Conservation (phyloP, 2,113 vertebrate species). For the Ammodytes dubius region DNA sequence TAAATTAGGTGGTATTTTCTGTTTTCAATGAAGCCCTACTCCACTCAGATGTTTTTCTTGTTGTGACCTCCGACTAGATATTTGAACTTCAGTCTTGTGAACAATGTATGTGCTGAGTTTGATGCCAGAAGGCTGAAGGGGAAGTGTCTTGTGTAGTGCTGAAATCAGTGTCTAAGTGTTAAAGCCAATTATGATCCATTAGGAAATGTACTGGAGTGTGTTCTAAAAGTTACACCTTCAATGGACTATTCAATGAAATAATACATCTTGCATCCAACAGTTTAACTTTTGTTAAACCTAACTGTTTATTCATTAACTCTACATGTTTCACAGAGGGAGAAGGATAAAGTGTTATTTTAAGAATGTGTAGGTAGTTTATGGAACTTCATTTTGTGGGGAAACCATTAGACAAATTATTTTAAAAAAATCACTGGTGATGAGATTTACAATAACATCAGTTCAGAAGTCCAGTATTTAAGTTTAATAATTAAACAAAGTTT, state of each 20-base stretch:
- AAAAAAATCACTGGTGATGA: background rate
- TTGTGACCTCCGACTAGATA: background rate
- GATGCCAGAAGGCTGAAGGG: background rate
- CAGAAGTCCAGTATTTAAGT: background rate
- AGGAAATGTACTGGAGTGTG: background rate
- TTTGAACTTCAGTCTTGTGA: background rate
- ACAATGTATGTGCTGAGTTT: background rate
- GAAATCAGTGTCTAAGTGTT: no score
- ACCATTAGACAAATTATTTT: background rate
- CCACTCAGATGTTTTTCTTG: background rate
- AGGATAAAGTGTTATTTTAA: background rate
- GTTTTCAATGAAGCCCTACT: background rate
- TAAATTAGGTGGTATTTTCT: background rate
- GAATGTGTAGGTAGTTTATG: background rate
- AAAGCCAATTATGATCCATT: no score
- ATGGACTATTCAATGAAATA: background rate
- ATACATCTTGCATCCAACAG: background rate
- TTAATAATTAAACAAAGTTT: background rate
- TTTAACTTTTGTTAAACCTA: background rate
- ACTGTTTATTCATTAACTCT: background rate
- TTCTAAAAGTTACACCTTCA: background rate
- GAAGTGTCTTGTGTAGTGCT: no score
- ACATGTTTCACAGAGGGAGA: background rate
- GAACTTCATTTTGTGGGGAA: background rate
- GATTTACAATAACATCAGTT: background rate